Evolutionary conservation across 2,888 invertebrate species (phyloP), one percentile per base, ranked within the genome.

Genomic region (Thereva nobilitata): DNA sequence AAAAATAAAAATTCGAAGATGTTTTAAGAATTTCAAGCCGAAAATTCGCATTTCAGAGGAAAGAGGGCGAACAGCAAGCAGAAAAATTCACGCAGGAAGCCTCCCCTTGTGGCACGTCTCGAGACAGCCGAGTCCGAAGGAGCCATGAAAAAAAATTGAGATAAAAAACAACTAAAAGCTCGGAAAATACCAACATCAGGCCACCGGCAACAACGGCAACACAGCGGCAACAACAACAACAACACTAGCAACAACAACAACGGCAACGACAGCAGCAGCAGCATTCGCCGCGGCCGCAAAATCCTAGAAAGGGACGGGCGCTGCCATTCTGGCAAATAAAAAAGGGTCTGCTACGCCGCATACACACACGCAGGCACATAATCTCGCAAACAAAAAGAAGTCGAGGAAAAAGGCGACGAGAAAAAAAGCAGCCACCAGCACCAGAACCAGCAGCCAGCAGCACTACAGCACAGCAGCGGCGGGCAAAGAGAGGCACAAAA

Each of bases 131-230:
- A 34, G 50, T 47, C 40, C 40, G 47, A 40, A n/a, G 10, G 49
- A 23, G 50, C n/a, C 40, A 55, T 12, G 23, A 50, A 61, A 38
- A 49, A 61, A 61, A 61, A 50, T 37, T 38, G 50, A 50, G 42
- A 49, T 40, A 61, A 61, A 49, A 49, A 59, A 59, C 34, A 47
- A 47, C 41, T 49, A 49, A 61, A 61, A 61, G 50, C 61, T 61
- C 40, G 40, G 41, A 61, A 50, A 50, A 49, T 41, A 61, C 23
- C 41, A 61, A 41, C 50, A 61, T 61, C 50, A 40, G 23, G 7
- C 4, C 8, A 55, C 9, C 10, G 23, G n/a, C 23, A 23, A 55
- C 40, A 12, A 10, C 38, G 10, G 50, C 49, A 40, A n/a, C n/a
- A n/a, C n/a, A n/a, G n/a, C n/a, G n/a, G 44, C 56, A 57, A 57